phyloP scores from a whole-genome alignment of 2,888 invertebrate genomes.

The Dicyrtoma fusca region DNA sequence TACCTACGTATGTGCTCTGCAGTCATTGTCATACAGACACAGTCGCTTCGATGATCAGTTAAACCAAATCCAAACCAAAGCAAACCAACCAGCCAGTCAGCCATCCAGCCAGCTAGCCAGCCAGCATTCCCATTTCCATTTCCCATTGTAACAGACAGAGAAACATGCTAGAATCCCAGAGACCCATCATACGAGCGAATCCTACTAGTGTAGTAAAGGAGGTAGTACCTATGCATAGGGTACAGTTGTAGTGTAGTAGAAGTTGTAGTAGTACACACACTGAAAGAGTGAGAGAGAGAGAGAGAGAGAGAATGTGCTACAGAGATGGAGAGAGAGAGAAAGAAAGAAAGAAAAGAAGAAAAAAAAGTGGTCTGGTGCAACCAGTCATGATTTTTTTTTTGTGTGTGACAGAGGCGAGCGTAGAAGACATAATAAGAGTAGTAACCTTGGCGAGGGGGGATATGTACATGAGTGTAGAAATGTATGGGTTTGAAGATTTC shows the following conservation, averaged over 20 bases:
- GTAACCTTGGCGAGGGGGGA: slow-evolving; percentile 24
- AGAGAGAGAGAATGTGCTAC: neutral
- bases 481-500: no score
- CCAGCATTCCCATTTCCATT: neutral
- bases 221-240: neutral
- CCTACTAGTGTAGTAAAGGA: no score
- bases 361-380: slow-evolving; percentile 39
- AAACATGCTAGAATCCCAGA: neutral
- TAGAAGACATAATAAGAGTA: slow-evolving; percentile 31
- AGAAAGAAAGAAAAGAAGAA: slow-evolving; percentile 7
- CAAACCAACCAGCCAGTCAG: neutral
- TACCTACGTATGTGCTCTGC: no score
- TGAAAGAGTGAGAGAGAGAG: neutral
- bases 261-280: slow-evolving; percentile 16
- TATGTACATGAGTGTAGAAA: neutral
- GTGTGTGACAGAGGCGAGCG: slow-evolving; percentile 26
- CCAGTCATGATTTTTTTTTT: slow-evolving; percentile 38
- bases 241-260: neutral
- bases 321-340: neutral
- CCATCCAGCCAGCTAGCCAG: no score
- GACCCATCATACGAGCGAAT: no score
- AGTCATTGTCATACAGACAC: no score
- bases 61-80: neutral
- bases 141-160: neutral
- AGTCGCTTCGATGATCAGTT: no score